Base-by-base conservation (phyloP, 2,797 vertebrate species). In the Macropodus opercularis region DNA sequence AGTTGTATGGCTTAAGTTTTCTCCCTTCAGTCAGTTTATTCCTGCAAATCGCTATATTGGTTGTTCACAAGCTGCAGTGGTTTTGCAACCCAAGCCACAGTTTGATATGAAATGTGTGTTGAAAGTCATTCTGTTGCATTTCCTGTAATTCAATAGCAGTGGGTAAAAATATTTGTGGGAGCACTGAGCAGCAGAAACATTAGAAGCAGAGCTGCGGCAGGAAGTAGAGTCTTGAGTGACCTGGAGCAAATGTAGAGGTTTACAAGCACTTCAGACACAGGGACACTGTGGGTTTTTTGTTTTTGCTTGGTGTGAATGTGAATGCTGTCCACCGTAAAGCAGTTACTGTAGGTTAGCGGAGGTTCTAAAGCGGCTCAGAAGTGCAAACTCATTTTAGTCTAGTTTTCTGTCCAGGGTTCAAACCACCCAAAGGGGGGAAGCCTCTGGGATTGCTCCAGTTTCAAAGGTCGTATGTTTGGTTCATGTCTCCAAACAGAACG, bases 131-230 rank as follows among this genome's bases (percentile, higher is more conserved):
- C 90, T 90, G 91, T 92, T 91, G 92, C 85, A 95, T 96, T 98
- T 97, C 93, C 95, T 96, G 96, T 97, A 98, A 97, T 92, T 90
- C 91, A 94, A 96, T 93, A 94, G 93, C 90, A 87, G 89, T 84
- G 91, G 93, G 94, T 96, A 96, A 96, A 98, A 96, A 94, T 96
- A 95, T 95, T 93, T 95, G 93, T 89, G 91, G 92, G 91, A 89
- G 87, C 87, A 89, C 85, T 65, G 88, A 84, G 89, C 90, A 80
- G 89, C 78, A 90, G 93, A 94, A 94, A 93, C 88, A 85, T 77
- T 91, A 92, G 92, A 90, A 90, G 86, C 82, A 57, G 81, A 66
- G 74, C 80, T 83, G 83, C 90, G 86, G 80, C 79, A 91, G 81
- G 86, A 86, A 80, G 77, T 76, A 39, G 83, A 83, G 82, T 87